Conservation (phyloP, 2,113 vertebrate genomes). For the Calyptomena viridis region DNA sequence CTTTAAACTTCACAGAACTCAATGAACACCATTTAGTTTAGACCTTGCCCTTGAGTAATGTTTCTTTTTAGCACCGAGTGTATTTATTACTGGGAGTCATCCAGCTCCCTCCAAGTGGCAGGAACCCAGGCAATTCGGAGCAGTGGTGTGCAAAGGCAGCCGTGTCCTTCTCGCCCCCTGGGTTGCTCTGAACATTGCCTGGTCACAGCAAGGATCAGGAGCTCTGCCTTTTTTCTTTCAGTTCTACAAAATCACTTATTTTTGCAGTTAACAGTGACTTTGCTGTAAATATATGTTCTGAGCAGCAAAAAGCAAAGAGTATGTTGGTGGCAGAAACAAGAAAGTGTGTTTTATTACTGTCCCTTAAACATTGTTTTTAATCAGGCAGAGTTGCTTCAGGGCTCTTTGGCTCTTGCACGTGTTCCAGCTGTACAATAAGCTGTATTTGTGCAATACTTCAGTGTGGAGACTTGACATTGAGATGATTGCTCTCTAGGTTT, state of each 20-base stretch:
- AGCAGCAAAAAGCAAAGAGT: slow-evolving; percentile 27
- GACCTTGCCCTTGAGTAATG: not conserved
- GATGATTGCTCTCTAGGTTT: not conserved
- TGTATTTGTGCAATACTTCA: not conserved
- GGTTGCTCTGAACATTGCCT: not conserved
- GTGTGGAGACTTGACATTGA: slow-evolving; percentile 10
- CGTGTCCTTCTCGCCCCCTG: slow-evolving; percentile 1
- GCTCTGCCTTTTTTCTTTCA: slow-evolving; percentile 18
- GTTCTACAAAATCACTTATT: slow-evolving; percentile 33
- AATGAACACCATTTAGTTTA: not conserved
- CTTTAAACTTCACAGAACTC: not conserved
- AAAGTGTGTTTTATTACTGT: slow-evolving; percentile 38
- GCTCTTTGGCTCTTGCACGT: slow-evolving; percentile 9
- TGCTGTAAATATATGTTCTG: slow-evolving; percentile 49
- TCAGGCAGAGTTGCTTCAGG: slow-evolving; percentile 2
- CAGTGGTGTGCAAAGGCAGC: not conserved
- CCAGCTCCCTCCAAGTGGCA: not conserved
- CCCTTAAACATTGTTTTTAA: slow-evolving; percentile 57
- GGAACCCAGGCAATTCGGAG: not conserved
- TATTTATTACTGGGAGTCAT: not conserved
- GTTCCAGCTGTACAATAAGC: slow-evolving; percentile 36
- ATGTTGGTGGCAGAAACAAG: slow-evolving; percentile 38
- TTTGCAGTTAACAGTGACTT: slow-evolving; percentile 35
- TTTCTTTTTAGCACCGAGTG: not conserved
- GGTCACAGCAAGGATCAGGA: slow-evolving; percentile 15